A percentile compares a stretch with the other conserved stretches of the same genome.
Conservation (phyloP, 2,888 invertebrate species). For the Argynnis bischoffii region DNA sequence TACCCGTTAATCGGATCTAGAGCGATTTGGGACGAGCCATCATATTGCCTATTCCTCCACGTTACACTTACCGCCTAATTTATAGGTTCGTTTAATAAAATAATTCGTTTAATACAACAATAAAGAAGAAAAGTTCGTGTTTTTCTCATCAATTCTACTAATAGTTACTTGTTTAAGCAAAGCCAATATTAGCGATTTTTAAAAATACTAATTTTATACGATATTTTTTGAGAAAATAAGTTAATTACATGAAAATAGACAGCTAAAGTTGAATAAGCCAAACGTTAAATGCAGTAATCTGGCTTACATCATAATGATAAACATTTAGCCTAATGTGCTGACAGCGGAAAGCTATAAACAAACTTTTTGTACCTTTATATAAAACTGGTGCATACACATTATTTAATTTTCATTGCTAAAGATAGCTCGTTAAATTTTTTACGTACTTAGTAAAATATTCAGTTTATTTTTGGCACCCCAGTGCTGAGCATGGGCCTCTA, state of each 20-base stretch:
- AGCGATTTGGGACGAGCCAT: conserved; percentile 43
- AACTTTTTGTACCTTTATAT: not conserved
- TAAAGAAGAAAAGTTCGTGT: conserved; percentile 9
- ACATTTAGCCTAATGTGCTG: conserved; percentile 12
- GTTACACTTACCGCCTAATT: conserved; percentile 29
- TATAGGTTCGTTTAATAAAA: conserved; percentile 28
- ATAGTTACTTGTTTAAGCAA: conserved; percentile 5
- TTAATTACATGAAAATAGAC: not conserved
- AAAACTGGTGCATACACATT: not conserved
- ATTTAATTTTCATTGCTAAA: not conserved
- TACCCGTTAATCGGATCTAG: conserved; percentile 50
- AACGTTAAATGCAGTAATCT: not conserved
- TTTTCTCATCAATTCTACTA: conserved; percentile 12
- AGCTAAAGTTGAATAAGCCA: not conserved
- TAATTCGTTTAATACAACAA: not conserved
- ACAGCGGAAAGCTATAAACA: not conserved
- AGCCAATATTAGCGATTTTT: not conserved
- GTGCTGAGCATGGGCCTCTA: no score
- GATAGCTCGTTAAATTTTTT: not conserved
- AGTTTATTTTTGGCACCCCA: no score
- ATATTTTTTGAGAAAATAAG: conserved; percentile 7
- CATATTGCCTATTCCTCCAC: conserved; percentile 34
- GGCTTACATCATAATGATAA: conserved; percentile 10
- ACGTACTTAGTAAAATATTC: not conserved
- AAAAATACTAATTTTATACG: not conserved